Evolutionary conservation across 2,888 invertebrate species (phyloP), one percentile per base, ranked within the genome.

Genomic region (Andrena bucephala): DNA sequence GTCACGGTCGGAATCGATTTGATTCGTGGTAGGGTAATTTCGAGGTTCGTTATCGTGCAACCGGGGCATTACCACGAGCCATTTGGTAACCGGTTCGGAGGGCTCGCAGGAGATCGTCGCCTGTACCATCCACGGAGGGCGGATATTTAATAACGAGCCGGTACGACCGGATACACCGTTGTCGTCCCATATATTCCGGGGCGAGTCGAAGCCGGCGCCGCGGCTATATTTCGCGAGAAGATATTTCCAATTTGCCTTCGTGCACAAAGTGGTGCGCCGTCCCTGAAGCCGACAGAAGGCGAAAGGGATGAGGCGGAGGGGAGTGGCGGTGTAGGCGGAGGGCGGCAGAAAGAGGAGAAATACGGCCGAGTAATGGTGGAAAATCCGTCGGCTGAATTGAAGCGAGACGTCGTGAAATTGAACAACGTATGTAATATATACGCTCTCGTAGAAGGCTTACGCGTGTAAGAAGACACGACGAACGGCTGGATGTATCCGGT

Each of bases 361-460:
- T 85, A 80, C 80, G 85, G 74, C 66, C 77, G 88, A 85, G 92
- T 92, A 93, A 93, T 92, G 92, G 92, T 92, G 90, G 92, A 93
- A 93, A 93, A 93, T 92, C 93, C 92, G 91, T 90, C 90, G 90
- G 89, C 91, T 92, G 92, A 93, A 92, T 93, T 92, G 93, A 92
- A 92, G 92, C 92, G 91, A 92, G 92, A 93, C 92, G 91, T 93
- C 92, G 92, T 90, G 92, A 92, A 93, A 93, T 93, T 93, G 93
- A 93, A 93, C 93, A 93, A 92, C 92, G 93, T 91, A 92, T 92
- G 92, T 92, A 92, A 91, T 87, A 91, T 91, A 90, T 92, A 54
- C 52, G 89, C 87, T 87, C 83, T 84, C 81, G 76, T 73, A 70
- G 75, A 67, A 81, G 75, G 77, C 84, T 85, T 83, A 80, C 84